Percentiles rank a stretch among this genome's conserved stretches.
These are phyloP conservation scores for Orientallactaga bullata DNA, from an alignment of 2,113 vertebrate genomes.

Conservation along the genomic window DNA sequence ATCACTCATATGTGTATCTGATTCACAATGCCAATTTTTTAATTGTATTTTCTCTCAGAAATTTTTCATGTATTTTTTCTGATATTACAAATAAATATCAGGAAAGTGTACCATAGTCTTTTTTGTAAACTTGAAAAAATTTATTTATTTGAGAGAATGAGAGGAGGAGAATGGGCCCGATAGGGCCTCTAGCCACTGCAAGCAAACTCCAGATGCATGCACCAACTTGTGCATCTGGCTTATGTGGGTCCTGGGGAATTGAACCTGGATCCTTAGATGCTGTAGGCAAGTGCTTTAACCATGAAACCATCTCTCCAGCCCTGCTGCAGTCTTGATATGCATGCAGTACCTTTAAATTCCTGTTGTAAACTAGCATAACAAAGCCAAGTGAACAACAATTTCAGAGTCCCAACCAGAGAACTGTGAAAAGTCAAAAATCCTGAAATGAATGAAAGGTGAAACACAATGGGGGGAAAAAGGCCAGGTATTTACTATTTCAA, in stretches of 20 bases:
- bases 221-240: too few species aligned
- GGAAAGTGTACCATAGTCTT: background rate
- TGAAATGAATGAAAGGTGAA: conserved; percentile 38
- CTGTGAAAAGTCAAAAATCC: conserved; percentile 42
- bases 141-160: too few species aligned
- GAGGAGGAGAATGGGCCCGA: too few species aligned
- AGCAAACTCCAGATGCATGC: too few species aligned
- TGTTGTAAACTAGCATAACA: conserved; percentile 38
- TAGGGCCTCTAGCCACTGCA: too few species aligned
- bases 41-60: conserved; percentile 24
- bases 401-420: background rate
- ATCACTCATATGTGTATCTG: background rate
- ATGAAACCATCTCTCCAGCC: too few species aligned
- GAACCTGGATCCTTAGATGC: too few species aligned
- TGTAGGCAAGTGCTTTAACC: too few species aligned
- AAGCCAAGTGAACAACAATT: conserved; percentile 23
- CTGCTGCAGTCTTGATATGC: background rate
- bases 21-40: conserved; percentile 37
- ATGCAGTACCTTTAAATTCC: conserved; percentile 43
- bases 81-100: conserved; percentile 1
- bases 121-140: too few species aligned
- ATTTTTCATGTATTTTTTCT: conserved; percentile 32
- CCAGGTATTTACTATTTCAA: background rate
- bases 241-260: too few species aligned
- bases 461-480: background rate